Evolutionary conservation across 2,113 vertebrate genomes (phyloP).

Genomic region (Sakesphorus luctuosus): DNA sequence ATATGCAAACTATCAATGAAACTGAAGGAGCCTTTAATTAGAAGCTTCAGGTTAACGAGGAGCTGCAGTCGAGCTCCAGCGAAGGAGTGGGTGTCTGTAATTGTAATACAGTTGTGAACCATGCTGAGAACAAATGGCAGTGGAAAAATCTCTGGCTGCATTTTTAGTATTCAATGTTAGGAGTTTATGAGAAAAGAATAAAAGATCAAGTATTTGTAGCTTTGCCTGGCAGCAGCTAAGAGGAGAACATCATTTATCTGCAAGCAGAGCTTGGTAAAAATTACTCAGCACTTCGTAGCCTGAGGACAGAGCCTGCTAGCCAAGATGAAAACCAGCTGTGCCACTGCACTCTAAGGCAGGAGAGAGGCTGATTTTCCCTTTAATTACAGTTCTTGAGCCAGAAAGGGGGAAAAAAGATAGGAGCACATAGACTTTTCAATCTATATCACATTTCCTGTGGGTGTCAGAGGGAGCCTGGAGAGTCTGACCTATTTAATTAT

Average conservation of each 20-base stretch:
- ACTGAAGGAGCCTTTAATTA: conserved; percentile 50
- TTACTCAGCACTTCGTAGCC: conserved; percentile 67
- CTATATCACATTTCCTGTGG: conserved; percentile 18
- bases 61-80: conserved; percentile 17
- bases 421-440: background rate
- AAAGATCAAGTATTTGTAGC: conserved; percentile 61
- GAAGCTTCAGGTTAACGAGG: conserved; percentile 58
- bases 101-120: conserved; percentile 26
- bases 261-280: conserved; percentile 61
- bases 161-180: conserved; percentile 52
- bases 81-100: conserved; percentile 24
- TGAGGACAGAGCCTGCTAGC: conserved; percentile 59
- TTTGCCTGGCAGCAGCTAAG: conserved; percentile 64
- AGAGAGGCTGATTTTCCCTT: conserved; percentile 26
- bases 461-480: background rate
- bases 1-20: conserved; percentile 38
- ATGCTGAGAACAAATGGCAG: conserved; percentile 53
- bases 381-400: conserved; percentile 52
- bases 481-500: conserved; percentile 29
- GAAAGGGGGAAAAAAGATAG: background rate
- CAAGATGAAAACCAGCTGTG: conserved; percentile 68
- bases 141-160: conserved; percentile 66
- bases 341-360: background rate
- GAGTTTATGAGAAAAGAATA: conserved; percentile 67
- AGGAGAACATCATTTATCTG: conserved; percentile 64